Base-by-base conservation (phyloP, 2,888 invertebrate species). In the Ommatoiulus sabulosus region DNA sequence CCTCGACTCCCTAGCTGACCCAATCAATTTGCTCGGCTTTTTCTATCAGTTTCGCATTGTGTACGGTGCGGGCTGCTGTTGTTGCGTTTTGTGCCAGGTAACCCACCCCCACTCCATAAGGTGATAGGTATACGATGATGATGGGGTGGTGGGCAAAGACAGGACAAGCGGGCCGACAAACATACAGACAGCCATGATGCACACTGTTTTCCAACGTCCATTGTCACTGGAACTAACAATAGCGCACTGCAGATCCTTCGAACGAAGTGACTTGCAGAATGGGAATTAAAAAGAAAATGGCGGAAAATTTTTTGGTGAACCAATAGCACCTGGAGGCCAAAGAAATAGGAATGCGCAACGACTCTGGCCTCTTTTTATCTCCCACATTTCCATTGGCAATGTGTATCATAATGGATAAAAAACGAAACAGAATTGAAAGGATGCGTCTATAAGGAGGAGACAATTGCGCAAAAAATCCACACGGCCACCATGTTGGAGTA, bases 241-340 rank as follows among this genome's bases (percentile, higher is more conserved):
- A 88, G 84, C 84, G 88, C 88, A 88, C 84, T 88, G 88, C 88
- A 84, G 84, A 85, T 85, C 88, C 88, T 88, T 88, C 88, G 85
- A 80, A 87, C 44, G 72, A 17, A 24, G 63, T 87, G 87, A 87
- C 87, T 87, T 87, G 87, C 87, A 87, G 17, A 63, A 87, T 87
- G 35, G 44, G 44, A 87, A 72, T 63, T 72, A 63, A 87, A 63
- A 88, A 88, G 84, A 88, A 84, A 88, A 88, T 63, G 87, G 48
- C 48, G 48, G 87, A 86, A 86, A 44, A 86, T 86, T 86, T 86
- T 86, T 86, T 48, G 44, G 46, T 12, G 20, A 86, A 86, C 86
- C 86, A 86, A 86, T 86, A 86, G 86, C 86, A 86, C 86, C 86
- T 86, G 86, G 86, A 86, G 86, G 86, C 86, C 86, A 44, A 10